These are phyloP conservation scores for Dendrolimus houi DNA, from an alignment of 2,888 invertebrate genomes.

Conservation along the genomic window DNA sequence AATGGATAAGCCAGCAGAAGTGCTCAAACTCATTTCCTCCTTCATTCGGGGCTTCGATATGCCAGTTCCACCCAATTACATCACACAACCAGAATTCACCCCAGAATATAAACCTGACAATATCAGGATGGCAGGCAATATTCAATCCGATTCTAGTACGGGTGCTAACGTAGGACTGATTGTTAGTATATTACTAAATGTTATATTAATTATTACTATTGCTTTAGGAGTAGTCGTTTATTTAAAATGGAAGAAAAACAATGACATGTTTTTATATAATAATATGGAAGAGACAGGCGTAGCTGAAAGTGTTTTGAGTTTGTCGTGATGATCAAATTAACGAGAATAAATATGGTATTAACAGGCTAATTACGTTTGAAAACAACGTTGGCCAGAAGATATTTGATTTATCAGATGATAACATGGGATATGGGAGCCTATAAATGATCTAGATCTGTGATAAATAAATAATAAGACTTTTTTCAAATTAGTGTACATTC, in stretches of 20 bases:
- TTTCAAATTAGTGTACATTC: no score
- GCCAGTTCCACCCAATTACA: conserved; percentile 6
- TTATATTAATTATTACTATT: conserved; percentile 30
- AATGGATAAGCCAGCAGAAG: conserved; percentile 73
- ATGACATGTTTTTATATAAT: conserved; percentile 32
- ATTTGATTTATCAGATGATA: no score
- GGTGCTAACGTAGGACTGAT: conserved; percentile 27
- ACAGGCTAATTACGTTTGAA: no score
- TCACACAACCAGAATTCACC: conserved; percentile 10
- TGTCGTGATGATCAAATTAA: conserved; percentile 11
- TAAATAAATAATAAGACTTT: no score
- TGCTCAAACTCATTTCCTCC: conserved; percentile 34
- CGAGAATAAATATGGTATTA: no score
- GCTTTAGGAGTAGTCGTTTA: conserved; percentile 27
- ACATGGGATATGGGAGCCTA: no score
- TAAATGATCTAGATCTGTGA: no score
- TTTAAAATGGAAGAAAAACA: conserved; percentile 32
- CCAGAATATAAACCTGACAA: conserved; percentile 10
- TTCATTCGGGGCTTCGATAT: conserved; percentile 38
- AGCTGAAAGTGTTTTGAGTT: conserved; percentile 26
- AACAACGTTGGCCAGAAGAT: no score
- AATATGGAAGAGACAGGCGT: conserved; percentile 32
- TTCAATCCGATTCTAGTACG: conserved; percentile 4
- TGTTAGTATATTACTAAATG: conserved; percentile 41
- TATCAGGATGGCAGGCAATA: conserved; percentile 8